These are phyloP conservation scores for Chalcis sispes DNA, from an alignment of 2,888 invertebrate genomes.

Conservation along the genomic window DNA sequence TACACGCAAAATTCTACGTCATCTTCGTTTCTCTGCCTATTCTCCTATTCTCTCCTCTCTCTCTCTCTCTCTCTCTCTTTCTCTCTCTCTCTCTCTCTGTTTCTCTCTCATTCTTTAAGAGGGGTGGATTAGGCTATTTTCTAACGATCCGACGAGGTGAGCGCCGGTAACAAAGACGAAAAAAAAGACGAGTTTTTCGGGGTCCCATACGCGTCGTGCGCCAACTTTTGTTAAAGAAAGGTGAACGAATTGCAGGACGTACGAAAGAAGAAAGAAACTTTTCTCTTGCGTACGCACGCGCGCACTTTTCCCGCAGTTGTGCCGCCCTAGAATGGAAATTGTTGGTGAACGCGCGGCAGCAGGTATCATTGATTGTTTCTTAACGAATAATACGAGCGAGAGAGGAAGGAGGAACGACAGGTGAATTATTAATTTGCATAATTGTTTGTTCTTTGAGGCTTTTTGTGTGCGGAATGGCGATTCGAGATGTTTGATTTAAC, in stretches of 20 bases:
- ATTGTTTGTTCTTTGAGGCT: constrained; percentile 40
- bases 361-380: constrained; percentile 55
- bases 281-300: constrained; percentile 12
- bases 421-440: constrained; percentile 56
- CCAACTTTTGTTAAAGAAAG: constrained; percentile 17
- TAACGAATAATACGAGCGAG: constrained; percentile 43
- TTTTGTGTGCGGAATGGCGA: constrained; percentile 21
- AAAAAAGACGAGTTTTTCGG: constrained; percentile 46
- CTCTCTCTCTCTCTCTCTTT: neutral
- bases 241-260: neutral
- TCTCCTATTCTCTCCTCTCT: too few relatives aligned
- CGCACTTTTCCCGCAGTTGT: constrained; percentile 25
- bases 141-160: constrained; percentile 48
- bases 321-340: constrained; percentile 17
- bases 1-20: constrained; percentile 48
- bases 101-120: neutral
- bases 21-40: constrained; percentile 11
- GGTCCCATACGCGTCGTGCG: constrained; percentile 23
- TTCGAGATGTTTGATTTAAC: constrained; percentile 15
- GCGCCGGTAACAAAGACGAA: constrained; percentile 44
- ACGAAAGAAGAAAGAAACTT: constrained; percentile 44
- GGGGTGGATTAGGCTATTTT: constrained; percentile 28
- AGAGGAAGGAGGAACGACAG: constrained; percentile 5
- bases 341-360: constrained; percentile 34
- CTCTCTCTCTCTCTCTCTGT: neutral